Evolutionary conservation across 2,888 invertebrate species (phyloP), one percentile per base, ranked within the genome.

Genomic region (Eledona agricola): DNA sequence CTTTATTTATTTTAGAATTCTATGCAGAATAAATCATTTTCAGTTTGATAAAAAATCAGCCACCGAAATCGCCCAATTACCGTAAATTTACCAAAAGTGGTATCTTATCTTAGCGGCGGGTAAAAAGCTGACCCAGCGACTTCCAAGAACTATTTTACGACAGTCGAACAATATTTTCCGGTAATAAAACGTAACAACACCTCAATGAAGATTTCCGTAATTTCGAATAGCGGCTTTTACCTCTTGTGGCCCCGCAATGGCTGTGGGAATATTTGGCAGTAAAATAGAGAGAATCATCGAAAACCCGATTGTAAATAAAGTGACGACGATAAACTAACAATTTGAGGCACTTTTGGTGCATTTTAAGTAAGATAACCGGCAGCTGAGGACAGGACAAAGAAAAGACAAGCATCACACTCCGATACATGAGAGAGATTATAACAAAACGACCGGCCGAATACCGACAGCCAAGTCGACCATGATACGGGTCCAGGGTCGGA

Each of bases 401-500:
- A 46, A 58, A 59, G 59, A 59, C 58, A 56, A 58, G 58, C 55
- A 62, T 62, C 58, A 57, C 56, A 60, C 57, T 55, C 55, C 52
- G 56, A 62, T 60, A 62, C 62, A 59, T 60, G 58, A 54, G 57
- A 58, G 55, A 60, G 62, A 62, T 62, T 62, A 60, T 60, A 57
- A 59, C 59, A 59, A 61, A 62, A 62, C 61, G 64, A 54, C 38
- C 52, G 34, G 15, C 55, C 54, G 60, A 64, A 63, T 64, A 64
- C 60, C 64, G 59, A 58, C 60, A 64, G 61, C 62, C 51, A 63
- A 64, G 57, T 60, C 62, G 63, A 64, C 63, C 64, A 62, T 64
- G 62, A 63, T 50, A 50, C 31, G 35, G 31, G 58, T 57, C 50
- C 52, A 52, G 52, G 46, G 32, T 22, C 52, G 52, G 52, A 46